These are phyloP conservation scores for Pseudorectes ferrugineus DNA, from an alignment of 2,113 vertebrate genomes.

Conservation along the genomic window DNA sequence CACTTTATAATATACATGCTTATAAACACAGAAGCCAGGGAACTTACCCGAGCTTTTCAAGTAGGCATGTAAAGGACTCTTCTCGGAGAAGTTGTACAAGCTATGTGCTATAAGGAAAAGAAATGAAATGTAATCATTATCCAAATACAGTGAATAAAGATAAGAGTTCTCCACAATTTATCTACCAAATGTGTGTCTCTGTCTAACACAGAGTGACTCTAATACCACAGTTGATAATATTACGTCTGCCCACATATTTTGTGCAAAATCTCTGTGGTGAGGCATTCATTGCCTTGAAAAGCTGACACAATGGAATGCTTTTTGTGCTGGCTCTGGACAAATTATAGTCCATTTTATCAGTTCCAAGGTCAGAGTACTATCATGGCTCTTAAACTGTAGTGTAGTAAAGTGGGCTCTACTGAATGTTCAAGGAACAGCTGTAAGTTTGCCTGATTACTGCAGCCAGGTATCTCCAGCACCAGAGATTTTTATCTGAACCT, in stretches of 20 bases:
- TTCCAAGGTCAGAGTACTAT: conserved; percentile 25
- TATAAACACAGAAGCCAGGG: not conserved
- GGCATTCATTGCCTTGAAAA: conserved; percentile 6
- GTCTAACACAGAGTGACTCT: not conserved
- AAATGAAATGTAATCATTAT: not conserved
- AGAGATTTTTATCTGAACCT: not conserved
- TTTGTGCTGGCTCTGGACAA: conserved; percentile 12
- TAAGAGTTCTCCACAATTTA: not conserved
- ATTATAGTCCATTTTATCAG: conserved; percentile 29
- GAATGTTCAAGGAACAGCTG: not conserved
- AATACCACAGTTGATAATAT: not conserved
- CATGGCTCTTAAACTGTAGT: not conserved
- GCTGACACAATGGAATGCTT: conserved; percentile 25
- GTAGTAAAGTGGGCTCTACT: not conserved
- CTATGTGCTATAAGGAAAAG: not conserved
- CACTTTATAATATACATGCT: not conserved
- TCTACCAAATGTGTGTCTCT: not conserved
- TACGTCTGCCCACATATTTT: conserved; percentile 29
- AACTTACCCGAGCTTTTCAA: not conserved
- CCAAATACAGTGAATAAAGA: not conserved
- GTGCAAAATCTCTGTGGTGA: conserved; percentile 8
- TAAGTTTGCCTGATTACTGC: not conserved
- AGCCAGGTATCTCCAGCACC: not conserved
- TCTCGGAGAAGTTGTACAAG: not conserved
- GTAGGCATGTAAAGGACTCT: not conserved